Base-by-base conservation (phyloP, 1,140 invertebrate species). In the Caerostris extrusa region DNA sequence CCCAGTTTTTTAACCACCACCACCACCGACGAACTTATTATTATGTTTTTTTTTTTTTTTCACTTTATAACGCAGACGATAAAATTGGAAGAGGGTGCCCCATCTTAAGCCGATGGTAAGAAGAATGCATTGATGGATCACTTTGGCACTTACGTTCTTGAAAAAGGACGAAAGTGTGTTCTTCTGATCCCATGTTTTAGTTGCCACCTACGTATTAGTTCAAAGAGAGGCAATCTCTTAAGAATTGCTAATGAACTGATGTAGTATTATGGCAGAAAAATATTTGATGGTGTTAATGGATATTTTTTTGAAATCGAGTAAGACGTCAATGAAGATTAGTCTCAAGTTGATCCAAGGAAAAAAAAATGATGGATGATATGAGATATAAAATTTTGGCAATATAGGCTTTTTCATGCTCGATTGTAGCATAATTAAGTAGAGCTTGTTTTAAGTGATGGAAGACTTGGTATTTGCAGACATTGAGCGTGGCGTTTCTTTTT, bases 361-460 rank as follows among this genome's bases (percentile, higher is more conserved):
- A 10, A 50, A 5, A 5, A 12, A 53, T 77, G 71, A 77, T 77
- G 71, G 71, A 77, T 77, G 71, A 12, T 77, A 77, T 53, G 50
- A 50, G 7, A 77, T 50, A 77, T 77, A 77, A 34, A 34, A 34
- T 34, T 77, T 77, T 77, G 12, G 12, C 50, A 50, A 3, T 12
- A 50, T 77, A 34, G 50, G 10, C 50, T 34, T 12, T 10, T 77
- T 8, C 8, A 12, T 50, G 53, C 34, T 19, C 53, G 34, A 53
- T 77, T 12, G 19, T 53, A 53, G 12, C 71, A 5, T 77, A 77
- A 77, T 77, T 53, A 77, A 77, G 71, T 77, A 77, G 71, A 0
- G 19, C 50, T 77, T 77, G 34, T 77, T 77, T 12, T 77, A 34
- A 77, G 34, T 77, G 71, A 77, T 77, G 71, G 71, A 77, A 14